phyloP scores from a whole-genome alignment of 2,888 invertebrate species.

The Agriotes lineatus region DNA sequence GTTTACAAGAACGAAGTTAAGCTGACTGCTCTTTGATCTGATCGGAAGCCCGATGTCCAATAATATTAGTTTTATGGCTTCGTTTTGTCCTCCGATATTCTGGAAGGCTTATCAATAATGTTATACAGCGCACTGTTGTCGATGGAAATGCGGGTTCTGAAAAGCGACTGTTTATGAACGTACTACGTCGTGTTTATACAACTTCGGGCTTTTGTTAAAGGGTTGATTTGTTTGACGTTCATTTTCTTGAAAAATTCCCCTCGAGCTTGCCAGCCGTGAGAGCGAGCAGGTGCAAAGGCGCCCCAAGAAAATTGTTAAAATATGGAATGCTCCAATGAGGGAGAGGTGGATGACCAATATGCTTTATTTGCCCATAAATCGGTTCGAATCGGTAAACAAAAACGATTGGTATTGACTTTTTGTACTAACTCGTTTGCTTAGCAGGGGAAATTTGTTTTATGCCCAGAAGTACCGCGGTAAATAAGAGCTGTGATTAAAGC shows the following conservation, averaged over 20 bases:
- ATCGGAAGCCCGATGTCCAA: conserved; percentile 34
- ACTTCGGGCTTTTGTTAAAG: conserved; percentile 1
- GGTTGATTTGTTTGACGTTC: conserved; percentile 24
- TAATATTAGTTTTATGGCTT: conserved; percentile 37
- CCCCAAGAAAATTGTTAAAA: background rate
- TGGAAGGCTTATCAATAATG: conserved; percentile 26
- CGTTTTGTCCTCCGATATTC: conserved; percentile 27
- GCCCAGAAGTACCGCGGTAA: no score
- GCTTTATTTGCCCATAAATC: no score
- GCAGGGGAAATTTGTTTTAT: no score
- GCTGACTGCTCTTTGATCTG: conserved; percentile 27
- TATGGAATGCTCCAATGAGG: background rate
- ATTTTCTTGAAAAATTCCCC: conserved; percentile 19
- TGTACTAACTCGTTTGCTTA: no score
- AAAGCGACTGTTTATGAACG: conserved; percentile 17
- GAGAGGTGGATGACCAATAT: background rate
- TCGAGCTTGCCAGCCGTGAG: no score
- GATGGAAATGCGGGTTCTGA: conserved; percentile 13
- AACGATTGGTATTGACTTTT: no score
- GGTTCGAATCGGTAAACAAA: no score
- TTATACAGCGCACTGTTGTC: conserved; percentile 17
- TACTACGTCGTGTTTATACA: background rate
- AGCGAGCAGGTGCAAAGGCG: no score
- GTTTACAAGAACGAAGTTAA: conserved; percentile 36
- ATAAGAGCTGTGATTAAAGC: no score